Percentiles rank a stretch among this genome's conserved stretches.
These are phyloP conservation scores for Cygnus atratus DNA, from an alignment of 2,113 vertebrate genomes.

Conservation along the genomic window DNA sequence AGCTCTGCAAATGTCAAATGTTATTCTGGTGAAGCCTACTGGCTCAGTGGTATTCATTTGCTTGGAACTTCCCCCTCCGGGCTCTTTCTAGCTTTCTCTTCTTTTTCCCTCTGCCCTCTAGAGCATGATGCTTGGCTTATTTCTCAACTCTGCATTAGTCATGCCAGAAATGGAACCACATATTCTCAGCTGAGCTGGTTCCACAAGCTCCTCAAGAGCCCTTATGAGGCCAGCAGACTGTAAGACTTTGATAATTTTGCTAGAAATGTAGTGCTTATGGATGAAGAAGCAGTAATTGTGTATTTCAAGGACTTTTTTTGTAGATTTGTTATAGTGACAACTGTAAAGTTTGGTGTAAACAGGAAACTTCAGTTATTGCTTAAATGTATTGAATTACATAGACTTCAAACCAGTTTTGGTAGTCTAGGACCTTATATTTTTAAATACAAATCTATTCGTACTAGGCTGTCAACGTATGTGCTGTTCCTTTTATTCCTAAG, in stretches of 20 bases:
- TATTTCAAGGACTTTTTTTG: constrained; percentile 1
- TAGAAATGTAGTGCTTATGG: background rate
- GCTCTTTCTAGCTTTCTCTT: constrained; percentile 19
- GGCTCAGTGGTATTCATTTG: constrained; percentile 5
- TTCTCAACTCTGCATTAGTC: constrained; percentile 44
- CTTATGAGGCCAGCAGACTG: background rate
- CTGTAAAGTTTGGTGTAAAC: background rate
- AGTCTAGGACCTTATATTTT: background rate
- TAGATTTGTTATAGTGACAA: background rate
- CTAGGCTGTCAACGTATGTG: background rate
- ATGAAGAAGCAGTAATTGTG: background rate
- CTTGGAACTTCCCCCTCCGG: constrained; percentile 4
- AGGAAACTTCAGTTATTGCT: background rate
- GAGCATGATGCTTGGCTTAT: background rate
- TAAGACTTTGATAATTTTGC: constrained; percentile 17
- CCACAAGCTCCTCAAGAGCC: constrained; percentile 8
- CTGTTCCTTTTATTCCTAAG: background rate
- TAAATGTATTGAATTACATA: background rate
- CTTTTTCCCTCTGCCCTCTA: background rate
- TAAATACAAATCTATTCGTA: background rate
- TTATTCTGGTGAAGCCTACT: background rate
- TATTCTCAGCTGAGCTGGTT: background rate
- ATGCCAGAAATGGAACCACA: background rate
- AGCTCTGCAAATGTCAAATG: constrained; percentile 44
- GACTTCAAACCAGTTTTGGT: background rate